Evolutionary conservation across 2,888 invertebrate species (phyloP).

Genomic region (Allacma fusca): DNA sequence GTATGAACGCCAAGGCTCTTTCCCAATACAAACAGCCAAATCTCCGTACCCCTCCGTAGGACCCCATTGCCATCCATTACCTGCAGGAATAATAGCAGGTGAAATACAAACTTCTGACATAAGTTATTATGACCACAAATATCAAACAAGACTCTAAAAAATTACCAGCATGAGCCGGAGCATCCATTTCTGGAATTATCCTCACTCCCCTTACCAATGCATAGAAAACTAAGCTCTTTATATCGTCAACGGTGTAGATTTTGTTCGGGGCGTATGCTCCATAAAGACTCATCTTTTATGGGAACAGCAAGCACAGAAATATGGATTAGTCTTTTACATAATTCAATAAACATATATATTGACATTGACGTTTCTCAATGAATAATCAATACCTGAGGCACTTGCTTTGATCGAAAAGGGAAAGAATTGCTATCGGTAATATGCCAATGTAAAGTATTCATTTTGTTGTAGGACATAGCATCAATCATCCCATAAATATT

Average conservation of each 20-base stretch:
- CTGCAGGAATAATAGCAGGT: slow-evolving; percentile 65
- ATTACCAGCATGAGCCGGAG: slow-evolving; percentile 67
- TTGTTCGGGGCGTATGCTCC: slow-evolving; percentile 68
- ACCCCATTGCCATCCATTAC: slow-evolving; percentile 63
- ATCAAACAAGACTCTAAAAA: no score
- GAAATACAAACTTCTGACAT: no score
- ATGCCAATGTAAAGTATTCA: slow-evolving; percentile 91
- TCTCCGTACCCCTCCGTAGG: slow-evolving; percentile 67
- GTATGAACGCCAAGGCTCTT: slow-evolving; percentile 58
- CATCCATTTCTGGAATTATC: slow-evolving; percentile 65
- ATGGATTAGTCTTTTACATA: no score
- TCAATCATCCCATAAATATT: slow-evolving; percentile 80
- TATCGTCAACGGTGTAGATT: slow-evolving; percentile 72
- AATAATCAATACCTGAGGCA: slow-evolving; percentile 68
- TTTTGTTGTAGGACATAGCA: slow-evolving; percentile 87
- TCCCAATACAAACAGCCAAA: slow-evolving; percentile 62
- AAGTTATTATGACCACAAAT: no score
- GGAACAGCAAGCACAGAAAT: no score
- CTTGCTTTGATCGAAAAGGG: slow-evolving; percentile 78
- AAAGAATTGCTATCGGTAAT: slow-evolving; percentile 94
- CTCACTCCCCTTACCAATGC: slow-evolving; percentile 67
- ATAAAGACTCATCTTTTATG: slow-evolving; percentile 76
- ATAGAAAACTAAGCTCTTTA: slow-evolving; percentile 65
- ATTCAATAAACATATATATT: no score
- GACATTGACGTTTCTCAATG: no score